Evolutionary conservation across 2,888 invertebrate species (phyloP), one percentile per base, ranked within the genome.

Genomic region (Tetropium fuscum): DNA sequence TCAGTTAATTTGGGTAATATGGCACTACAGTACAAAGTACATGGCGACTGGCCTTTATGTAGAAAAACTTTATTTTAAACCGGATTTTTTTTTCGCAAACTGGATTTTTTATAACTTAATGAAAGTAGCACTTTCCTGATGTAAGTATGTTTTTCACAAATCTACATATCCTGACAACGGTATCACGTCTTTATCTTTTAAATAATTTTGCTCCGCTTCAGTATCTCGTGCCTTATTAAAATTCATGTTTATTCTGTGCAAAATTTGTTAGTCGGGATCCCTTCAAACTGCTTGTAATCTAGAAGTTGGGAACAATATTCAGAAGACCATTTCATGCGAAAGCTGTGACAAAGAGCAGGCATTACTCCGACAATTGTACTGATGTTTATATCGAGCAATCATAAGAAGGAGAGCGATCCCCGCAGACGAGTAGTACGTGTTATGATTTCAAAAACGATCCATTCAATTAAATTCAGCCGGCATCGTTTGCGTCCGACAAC

Each of bases 401-500:
- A 27, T 36, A 40, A 22, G 32, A 40, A 32, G 16, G 13, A 25
- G 25, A 38, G 19, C 7, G 58, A 60, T 48, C 53, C 58, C 54
- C 48, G 48, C 62, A 65, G 68, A 66, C 70, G 67, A 51, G 67
- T 53, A 38, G 67, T 74, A 75, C 74, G 74, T 75, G 74, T 74
- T 73, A 71, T 71, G 74, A 71, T 74, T 74, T 59, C 58, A 47
- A 54, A 70, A 74, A 72, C 63, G 68, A 66, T 66, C 64, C 69
- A 70, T 73, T 74, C 72, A 75, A 75, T 74, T 73, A 73, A 71
- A 71, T 70, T 70, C 70, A 48, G 69, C 63, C 55, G 73, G 72
- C 73, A 73, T 74, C 72, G 75, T 74, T 74, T 73, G 72, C 67
- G 69, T 70, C 70, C 73, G 68, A 74, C 70, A 73, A 74, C 71